These are phyloP conservation scores for Yasuhikotakia modesta DNA, from an alignment of 2,797 vertebrate genomes.

Conservation along the genomic window DNA sequence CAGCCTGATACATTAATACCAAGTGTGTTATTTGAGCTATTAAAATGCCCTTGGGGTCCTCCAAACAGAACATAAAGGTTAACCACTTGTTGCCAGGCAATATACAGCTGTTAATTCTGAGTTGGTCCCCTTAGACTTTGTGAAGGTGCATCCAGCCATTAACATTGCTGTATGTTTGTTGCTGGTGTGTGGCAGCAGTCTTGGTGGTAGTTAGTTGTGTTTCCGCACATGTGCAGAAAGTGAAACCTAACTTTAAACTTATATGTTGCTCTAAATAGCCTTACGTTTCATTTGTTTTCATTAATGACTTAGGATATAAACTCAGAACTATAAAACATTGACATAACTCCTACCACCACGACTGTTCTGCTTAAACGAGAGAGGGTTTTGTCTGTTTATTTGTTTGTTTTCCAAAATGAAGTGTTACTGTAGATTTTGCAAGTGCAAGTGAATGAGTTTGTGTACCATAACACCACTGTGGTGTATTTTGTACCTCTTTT, in stretches of 20 bases:
- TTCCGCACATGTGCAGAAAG: too few relatives aligned
- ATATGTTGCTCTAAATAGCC: too few relatives aligned
- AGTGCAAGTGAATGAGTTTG: conserved; percentile 9
- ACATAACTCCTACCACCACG: not conserved
- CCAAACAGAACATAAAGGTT: not conserved
- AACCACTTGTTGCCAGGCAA: conserved; percentile 57
- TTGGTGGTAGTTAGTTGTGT: too few relatives aligned
- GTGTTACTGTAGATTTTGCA: not conserved
- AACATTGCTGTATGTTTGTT: too few relatives aligned
- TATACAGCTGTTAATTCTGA: conserved; percentile 51
- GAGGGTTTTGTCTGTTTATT: not conserved
- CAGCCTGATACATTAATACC: not conserved
- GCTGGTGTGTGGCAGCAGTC: too few relatives aligned
- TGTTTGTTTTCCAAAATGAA: not conserved
- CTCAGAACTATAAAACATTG: conserved; percentile 22
- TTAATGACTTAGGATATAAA: conserved; percentile 16
- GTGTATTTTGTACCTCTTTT: conserved; percentile 6
- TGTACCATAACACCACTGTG: not conserved
- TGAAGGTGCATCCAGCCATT: too few relatives aligned
- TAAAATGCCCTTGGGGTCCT: not conserved
- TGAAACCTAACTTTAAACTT: too few relatives aligned
- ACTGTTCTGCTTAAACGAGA: conserved; percentile 7
- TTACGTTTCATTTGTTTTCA: too few relatives aligned
- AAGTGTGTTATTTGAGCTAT: not conserved
- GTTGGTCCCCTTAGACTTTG: conserved; percentile 47